Conservation (phyloP, 2,888 invertebrate genomes). For the Eupithecia vulgata region DNA sequence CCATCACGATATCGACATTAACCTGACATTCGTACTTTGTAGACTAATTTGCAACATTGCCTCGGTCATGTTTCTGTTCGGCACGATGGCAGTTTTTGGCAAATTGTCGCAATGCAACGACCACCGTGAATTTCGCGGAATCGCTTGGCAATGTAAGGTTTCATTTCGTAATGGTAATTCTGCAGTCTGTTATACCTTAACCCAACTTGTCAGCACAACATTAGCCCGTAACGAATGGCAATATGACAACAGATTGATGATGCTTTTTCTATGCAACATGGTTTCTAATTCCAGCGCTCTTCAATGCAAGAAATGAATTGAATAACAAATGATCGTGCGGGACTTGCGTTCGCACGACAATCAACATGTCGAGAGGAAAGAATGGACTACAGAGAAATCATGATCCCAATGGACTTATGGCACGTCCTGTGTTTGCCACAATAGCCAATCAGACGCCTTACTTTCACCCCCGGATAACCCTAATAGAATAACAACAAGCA, state of each 20-base stretch:
- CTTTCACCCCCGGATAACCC: conserved; percentile 77
- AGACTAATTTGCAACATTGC: conserved; percentile 45
- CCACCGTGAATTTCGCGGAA: conserved; percentile 35
- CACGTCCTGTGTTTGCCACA: conserved; percentile 65
- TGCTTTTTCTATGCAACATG: conserved; percentile 58
- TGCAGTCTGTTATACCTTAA: conserved; percentile 19
- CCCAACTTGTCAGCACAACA: conserved; percentile 15
- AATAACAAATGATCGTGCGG: conserved; percentile 69
- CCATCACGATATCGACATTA: conserved; percentile 60
- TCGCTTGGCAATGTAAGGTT: conserved; percentile 16
- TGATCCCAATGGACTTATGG: conserved; percentile 66
- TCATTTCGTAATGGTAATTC: conserved; percentile 16
- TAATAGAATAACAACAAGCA: conserved; percentile 77
- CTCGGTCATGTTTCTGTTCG: conserved; percentile 30
- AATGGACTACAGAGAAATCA: conserved; percentile 69
- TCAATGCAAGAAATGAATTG: conserved; percentile 63
- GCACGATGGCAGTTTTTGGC: conserved; percentile 23
- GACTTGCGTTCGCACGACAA: conserved; percentile 73
- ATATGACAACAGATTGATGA: conserved; percentile 57
- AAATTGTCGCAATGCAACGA: conserved; percentile 25
- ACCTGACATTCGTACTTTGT: conserved; percentile 42
- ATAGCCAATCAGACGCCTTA: conserved; percentile 74
- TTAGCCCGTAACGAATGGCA: conserved; percentile 31
- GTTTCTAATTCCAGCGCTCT: conserved; percentile 66
- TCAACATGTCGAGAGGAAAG: conserved; percentile 70